Base-by-base conservation (phyloP, 2,888 invertebrate species). In the Caenorhabditis afra region DNA sequence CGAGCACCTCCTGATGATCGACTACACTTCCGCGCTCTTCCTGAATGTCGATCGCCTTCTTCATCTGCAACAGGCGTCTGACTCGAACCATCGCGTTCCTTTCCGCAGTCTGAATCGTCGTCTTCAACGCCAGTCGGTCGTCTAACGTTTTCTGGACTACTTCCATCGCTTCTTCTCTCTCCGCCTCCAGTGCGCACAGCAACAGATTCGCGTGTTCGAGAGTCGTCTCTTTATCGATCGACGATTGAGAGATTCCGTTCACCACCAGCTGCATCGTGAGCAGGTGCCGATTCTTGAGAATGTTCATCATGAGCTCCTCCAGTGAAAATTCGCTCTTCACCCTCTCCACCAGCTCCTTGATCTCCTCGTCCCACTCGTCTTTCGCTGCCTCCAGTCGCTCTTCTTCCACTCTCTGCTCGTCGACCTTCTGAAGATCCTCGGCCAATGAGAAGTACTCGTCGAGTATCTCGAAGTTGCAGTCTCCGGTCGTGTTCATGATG, bases 261-360 rank as follows among this genome's bases (percentile, higher is more conserved):
- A 64, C 49, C 12, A 73, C 64, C 0, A 73, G 58, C 16, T 49
- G 47, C 71, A 73, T 73, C 0, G 64, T 73, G 14, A 73, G 64
- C 4, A 50, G 10, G 35, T 73, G 71, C 5, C 71, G 71, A 20
- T 57, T 64, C 20, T 14, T n/a, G 1, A 73, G 64, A 7, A 64
- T 23, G 45, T 50, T 35, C 71, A 73, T 73, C 71, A 73, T 73
- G 29, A 71, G n/a, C 62, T 73, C 55, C 14, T 50, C 71, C 5
- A 73, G 4, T 7, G 64, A 29, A 39, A 35, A 57, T 18, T 64
- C 49, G 7, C 50, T 47, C 29, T 73, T 73, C 1, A 73, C 55
- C 22, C 29, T 2, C 18, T 29, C 20, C 1, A 73, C 29, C 1
- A 73, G 22, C 11, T 35, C 58, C 10, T 57, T 41, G 49, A 73